Evolutionary conservation across 2,113 vertebrate species (phyloP), one percentile per base, ranked within the genome.

Genomic region (Siniperca knerii): DNA sequence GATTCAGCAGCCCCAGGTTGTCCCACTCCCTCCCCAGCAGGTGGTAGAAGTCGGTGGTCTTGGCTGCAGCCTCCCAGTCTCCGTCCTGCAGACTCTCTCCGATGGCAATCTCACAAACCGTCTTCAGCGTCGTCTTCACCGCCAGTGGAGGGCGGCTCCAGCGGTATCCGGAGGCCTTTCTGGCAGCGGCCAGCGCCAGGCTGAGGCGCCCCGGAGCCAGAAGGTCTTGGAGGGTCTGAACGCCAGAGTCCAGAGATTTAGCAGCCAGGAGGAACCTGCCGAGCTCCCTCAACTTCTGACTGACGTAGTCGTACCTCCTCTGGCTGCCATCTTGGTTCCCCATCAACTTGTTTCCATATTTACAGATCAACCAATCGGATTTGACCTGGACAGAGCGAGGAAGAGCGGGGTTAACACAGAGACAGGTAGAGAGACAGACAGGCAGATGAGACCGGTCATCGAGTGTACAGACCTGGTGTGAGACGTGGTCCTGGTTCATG

Each of bases 361-460:
- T 88, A 88, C 91, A 87, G 77, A 92, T 90, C 72, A 94, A 25
- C 92, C 92, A 93, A 75, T 93, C 92, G 66, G 90, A 92, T 60
- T 93, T 92, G 2, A 92, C 88, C 92, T 93, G 46, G n/a, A 64
- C 25, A 81, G 29, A 81, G 16, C 1, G 10, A 54, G 35, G 8
- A 46, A 13, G 16, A 65, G 18, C 0, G 2, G 46, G 6, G 37
- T 79, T 12, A 69, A 37, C 64, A 70, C 29, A 50, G 11, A 48
- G 35, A 77, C 57, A 37, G 76, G 60, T 57, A 61, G 33, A 54
- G 9, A 73, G 44, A 62, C 9, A 46, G 37, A 73, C 25, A 20
- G 57, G 23, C 3, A 13, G 42, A 65, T 2, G 35, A 8, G 15
- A 64, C 29, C 42, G n/a, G n/a, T 16, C 11, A 13, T 52, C 48